Conservation (phyloP, 2,888 invertebrate species). For the Acrobasis suavella region DNA sequence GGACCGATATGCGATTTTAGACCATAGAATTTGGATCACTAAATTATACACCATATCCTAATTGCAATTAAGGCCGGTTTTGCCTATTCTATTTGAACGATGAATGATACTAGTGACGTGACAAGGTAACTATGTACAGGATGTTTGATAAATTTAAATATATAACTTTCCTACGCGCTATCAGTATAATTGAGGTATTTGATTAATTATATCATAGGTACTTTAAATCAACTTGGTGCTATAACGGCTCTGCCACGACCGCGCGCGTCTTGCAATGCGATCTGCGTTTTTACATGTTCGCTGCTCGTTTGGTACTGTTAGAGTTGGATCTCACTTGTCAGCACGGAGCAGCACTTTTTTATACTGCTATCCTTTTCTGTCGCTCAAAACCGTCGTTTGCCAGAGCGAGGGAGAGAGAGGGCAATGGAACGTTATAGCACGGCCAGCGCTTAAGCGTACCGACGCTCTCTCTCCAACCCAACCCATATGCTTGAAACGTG, state of each 20-base stretch:
- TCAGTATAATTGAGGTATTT: constrained; percentile 56
- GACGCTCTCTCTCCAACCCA: too few relatives aligned
- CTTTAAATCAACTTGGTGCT: constrained; percentile 45
- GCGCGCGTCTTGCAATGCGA: not conserved
- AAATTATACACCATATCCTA: constrained; percentile 54
- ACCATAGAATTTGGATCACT: constrained; percentile 43
- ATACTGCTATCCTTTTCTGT: too few relatives aligned
- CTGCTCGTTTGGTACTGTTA: not conserved
- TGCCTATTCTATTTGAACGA: constrained; percentile 74
- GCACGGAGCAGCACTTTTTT: too few relatives aligned
- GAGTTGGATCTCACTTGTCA: too few relatives aligned
- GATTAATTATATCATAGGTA: constrained; percentile 45
- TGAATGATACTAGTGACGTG: constrained; percentile 54
- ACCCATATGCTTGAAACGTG: too few relatives aligned
- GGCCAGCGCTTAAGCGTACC: too few relatives aligned
- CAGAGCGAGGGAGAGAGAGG: too few relatives aligned
- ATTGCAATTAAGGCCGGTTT: constrained; percentile 74
- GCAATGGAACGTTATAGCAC: too few relatives aligned
- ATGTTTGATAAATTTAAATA: constrained; percentile 67
- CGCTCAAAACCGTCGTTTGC: too few relatives aligned
- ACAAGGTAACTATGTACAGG: constrained; percentile 62
- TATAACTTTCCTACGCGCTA: constrained; percentile 49
- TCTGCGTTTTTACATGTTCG: not conserved
- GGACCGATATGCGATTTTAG: constrained; percentile 43
- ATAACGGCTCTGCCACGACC: constrained; percentile 11